Percentiles rank a stretch among this genome's conserved stretches.
Evolutionary conservation across 2,888 invertebrate species (phyloP).

Genomic region (Lysandra coridon): DNA sequence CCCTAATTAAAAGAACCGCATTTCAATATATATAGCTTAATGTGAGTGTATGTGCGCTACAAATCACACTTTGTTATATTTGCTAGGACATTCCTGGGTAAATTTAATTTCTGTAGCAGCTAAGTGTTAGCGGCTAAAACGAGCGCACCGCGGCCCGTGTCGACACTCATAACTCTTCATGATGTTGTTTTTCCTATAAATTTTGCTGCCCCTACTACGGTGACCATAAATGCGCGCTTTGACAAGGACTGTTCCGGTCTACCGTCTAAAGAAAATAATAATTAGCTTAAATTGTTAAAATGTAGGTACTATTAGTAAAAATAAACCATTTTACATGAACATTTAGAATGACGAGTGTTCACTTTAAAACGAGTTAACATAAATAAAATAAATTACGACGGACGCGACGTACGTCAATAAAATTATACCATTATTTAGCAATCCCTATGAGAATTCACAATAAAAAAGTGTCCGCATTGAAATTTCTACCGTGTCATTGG

Average conservation of each 20-base stretch:
- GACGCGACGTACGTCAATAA: background rate
- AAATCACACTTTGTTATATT: constrained; percentile 8
- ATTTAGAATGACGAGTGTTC: background rate
- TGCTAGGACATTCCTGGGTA: background rate
- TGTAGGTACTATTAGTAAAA: background rate
- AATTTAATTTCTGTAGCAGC: constrained; percentile 16
- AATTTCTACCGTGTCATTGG: constrained; percentile 26
- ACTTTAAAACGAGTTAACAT: background rate
- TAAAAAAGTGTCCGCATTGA: constrained; percentile 27
- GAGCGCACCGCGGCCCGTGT: constrained; percentile 27
- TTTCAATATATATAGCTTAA: background rate
- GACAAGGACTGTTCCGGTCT: background rate
- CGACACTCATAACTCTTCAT: constrained; percentile 31
- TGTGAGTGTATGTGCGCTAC: background rate
- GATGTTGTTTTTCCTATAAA: constrained; percentile 32
- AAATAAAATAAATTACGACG: background rate
- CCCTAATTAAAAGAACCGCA: background rate
- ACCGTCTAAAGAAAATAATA: constrained; percentile 5
- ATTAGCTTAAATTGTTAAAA: background rate
- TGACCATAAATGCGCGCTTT: background rate
- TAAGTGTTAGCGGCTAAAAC: background rate
- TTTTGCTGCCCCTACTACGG: constrained; percentile 10
- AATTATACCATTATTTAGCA: constrained; percentile 23
- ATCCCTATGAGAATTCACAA: constrained; percentile 16
- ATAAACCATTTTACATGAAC: background rate